Conservation (phyloP, 2,113 vertebrate species). For the Recurvirostra avosetta region DNA sequence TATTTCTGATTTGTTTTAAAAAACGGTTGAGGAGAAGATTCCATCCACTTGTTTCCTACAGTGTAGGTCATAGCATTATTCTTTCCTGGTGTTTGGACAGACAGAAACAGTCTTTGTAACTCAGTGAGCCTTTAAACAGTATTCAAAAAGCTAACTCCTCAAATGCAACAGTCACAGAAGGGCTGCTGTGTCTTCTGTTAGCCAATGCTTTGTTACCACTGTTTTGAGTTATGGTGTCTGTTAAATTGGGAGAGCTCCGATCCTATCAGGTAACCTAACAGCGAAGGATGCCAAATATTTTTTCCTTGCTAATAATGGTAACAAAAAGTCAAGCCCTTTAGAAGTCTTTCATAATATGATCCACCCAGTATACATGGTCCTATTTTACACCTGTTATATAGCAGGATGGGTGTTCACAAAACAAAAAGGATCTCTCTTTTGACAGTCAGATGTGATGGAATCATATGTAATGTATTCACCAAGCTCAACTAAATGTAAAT, state of each 20-base stretch:
- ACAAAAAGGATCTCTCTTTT: not conserved
- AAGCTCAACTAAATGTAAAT: not conserved
- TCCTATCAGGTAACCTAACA: not conserved
- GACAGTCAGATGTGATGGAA: not conserved
- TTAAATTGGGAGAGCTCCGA: not conserved
- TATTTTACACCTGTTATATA: not conserved
- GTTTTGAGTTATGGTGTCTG: not conserved
- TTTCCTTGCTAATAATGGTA: not conserved
- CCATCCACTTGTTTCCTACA: not conserved
- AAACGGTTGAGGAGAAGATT: not conserved
- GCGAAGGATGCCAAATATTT: not conserved
- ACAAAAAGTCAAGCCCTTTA: not conserved
- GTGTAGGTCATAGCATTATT: not conserved
- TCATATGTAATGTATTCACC: not conserved
- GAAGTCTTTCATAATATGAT: not conserved
- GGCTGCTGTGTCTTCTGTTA: not conserved
- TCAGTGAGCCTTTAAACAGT: not conserved
- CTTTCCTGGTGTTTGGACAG: not conserved
- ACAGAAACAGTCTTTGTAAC: not conserved
- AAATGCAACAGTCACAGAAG: not conserved
- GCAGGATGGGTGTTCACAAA: not conserved
- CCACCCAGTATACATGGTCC: fast-evolving
- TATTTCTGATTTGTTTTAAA: not conserved
- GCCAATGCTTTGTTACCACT: not conserved
- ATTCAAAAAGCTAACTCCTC: not conserved